Conservation (phyloP, 1,140 invertebrate species). For the Drosophila parabipectinata region DNA sequence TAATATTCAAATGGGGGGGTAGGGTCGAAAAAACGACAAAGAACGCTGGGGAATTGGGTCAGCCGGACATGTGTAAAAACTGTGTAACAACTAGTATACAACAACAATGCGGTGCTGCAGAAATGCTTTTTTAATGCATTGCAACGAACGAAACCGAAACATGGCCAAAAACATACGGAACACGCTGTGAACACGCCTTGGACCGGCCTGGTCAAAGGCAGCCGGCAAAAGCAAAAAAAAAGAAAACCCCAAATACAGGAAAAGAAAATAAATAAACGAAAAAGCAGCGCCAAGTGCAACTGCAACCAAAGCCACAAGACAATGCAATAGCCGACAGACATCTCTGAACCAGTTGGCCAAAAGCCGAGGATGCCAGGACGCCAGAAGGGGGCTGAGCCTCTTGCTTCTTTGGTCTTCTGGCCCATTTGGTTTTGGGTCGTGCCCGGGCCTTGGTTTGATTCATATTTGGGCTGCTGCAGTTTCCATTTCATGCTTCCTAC, state of each 20-base stretch:
- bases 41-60: slow-evolving; percentile 58
- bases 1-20: slow-evolving; percentile 26
- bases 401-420: slow-evolving; percentile 41
- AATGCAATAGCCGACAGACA: slow-evolving; percentile 59
- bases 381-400: neutral
- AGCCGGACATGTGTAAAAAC: slow-evolving; percentile 71
- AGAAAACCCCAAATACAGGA: slow-evolving; percentile 26
- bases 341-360: slow-evolving; percentile 52
- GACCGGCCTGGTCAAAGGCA: slow-evolving; percentile 48
- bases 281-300: slow-evolving; percentile 73
- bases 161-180: slow-evolving; percentile 41
- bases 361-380: slow-evolving; percentile 1
- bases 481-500: slow-evolving; percentile 39
- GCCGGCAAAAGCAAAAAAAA: slow-evolving; percentile 56
- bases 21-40: slow-evolving; percentile 6
- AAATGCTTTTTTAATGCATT: slow-evolving; percentile 59
- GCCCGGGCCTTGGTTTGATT: slow-evolving; percentile 41
- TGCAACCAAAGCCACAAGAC: slow-evolving; percentile 61
- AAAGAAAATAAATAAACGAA: slow-evolving; percentile 14
- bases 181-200: slow-evolving; percentile 45
- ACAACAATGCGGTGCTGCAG: slow-evolving; percentile 56
- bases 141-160: slow-evolving; percentile 50
- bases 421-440: slow-evolving; percentile 52
- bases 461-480: slow-evolving; percentile 46
- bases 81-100: slow-evolving; percentile 66